Percentiles rank a stretch among this genome's conserved stretches.
Evolutionary conservation across 2,888 invertebrate genomes (phyloP).

Genomic region (Galerucella nymphaeae): DNA sequence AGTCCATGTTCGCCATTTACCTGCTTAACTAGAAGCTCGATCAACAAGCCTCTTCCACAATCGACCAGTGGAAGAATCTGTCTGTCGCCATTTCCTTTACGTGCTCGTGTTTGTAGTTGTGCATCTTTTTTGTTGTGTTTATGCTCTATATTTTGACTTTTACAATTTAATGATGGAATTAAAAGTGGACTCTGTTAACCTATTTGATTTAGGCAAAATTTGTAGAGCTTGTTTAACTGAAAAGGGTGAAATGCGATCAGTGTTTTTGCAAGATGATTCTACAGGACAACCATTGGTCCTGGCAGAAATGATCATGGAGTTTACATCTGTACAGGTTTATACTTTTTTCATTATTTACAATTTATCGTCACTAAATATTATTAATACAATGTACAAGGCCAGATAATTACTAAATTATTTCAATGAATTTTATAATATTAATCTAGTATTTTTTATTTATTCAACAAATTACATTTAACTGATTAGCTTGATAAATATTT

Average conservation of each 20-base stretch:
- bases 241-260: constrained; percentile 65
- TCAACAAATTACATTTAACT: too few relatives aligned
- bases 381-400: too few relatives aligned
- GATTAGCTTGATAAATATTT: background rate
- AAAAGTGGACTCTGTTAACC: constrained; percentile 54
- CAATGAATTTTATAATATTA: too few relatives aligned
- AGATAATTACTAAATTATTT: too few relatives aligned
- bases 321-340: constrained; percentile 63
- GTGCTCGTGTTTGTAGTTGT: constrained; percentile 55
- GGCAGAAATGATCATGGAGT: constrained; percentile 66
- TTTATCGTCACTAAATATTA: background rate
- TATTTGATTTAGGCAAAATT: constrained; percentile 64
- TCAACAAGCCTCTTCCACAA: constrained; percentile 57
- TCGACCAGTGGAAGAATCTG: constrained; percentile 66
- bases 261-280: constrained; percentile 63
- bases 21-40: constrained; percentile 50
- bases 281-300: constrained; percentile 62
- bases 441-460: too few relatives aligned
- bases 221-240: constrained; percentile 66
- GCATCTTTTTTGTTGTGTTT: constrained; percentile 54
- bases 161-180: constrained; percentile 56
- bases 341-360: constrained; percentile 13
- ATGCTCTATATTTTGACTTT: constrained; percentile 27
- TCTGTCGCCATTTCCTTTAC: constrained; percentile 62
- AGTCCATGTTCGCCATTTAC: constrained; percentile 48